Conservation (phyloP, 2,113 vertebrate species). For the Bujurquina vittata region DNA sequence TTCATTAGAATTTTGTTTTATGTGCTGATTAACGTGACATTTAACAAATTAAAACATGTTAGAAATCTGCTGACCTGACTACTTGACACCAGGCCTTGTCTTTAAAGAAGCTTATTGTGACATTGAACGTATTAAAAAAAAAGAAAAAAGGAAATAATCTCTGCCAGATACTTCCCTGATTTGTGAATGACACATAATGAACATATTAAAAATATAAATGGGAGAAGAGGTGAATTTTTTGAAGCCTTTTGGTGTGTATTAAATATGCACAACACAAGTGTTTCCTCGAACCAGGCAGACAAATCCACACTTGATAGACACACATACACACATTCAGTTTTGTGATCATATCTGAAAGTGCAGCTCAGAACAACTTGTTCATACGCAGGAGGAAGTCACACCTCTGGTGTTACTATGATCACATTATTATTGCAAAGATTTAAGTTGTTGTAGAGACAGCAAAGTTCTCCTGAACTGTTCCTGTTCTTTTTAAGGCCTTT, state of each 20-base stretch:
- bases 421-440: neutral
- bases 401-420: neutral
- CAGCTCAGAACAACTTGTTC: conserved; percentile 15
- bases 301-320: neutral
- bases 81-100: neutral
- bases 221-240: too few relatives aligned
- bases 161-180: neutral
- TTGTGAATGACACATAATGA: neutral
- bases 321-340: neutral
- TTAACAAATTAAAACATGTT: neutral
- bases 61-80: neutral
- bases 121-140: neutral
- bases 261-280: too few relatives aligned
- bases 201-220: neutral
- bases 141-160: neutral
- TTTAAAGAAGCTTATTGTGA: neutral
- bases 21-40: neutral
- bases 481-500: neutral
- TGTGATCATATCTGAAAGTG: neutral
- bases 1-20: neutral
- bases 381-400: neutral
- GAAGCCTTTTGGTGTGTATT: neutral
- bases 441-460: neutral
- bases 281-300: neutral
- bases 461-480: neutral